Evolutionary conservation across 2,797 vertebrate species (phyloP).

Genomic region (Coracias cyanogaster): DNA sequence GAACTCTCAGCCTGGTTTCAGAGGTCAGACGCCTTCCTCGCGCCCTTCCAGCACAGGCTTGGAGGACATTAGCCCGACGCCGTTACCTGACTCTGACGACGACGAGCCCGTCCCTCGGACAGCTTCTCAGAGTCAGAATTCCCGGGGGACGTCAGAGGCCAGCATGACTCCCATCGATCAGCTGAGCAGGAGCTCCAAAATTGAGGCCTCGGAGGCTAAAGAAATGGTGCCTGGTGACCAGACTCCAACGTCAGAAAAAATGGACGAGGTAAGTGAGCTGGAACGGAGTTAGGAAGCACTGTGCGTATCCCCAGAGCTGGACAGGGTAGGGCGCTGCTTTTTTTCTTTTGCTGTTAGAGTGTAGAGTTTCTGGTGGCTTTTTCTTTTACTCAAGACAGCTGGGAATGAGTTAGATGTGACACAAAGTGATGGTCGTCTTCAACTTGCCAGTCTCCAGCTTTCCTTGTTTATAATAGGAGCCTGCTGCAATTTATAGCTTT

Average conservation of each 20-base stretch:
- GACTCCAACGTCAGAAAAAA: slow-evolving; percentile 87
- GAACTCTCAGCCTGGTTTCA: slow-evolving; percentile 81
- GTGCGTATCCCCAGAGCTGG: neutral
- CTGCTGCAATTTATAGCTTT: slow-evolving; percentile 40
- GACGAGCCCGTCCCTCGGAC: slow-evolving; percentile 85
- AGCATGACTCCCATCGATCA: slow-evolving; percentile 74
- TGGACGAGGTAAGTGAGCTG: slow-evolving; percentile 88
- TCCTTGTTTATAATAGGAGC: slow-evolving; percentile 12
- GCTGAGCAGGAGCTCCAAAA: slow-evolving; percentile 76
- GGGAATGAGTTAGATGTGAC: neutral
- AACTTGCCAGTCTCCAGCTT: neutral
- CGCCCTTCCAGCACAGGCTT: slow-evolving; percentile 93
- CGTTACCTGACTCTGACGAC: slow-evolving; percentile 90
- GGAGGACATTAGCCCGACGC: slow-evolving; percentile 97
- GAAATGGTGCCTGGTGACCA: slow-evolving; percentile 82
- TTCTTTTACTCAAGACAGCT: neutral
- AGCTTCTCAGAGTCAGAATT: slow-evolving; percentile 79
- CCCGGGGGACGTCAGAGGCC: slow-evolving; percentile 74
- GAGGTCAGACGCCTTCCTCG: slow-evolving; percentile 82
- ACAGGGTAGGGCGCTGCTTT: neutral
- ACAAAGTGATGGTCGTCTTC: slow-evolving; percentile 26
- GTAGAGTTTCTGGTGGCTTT: neutral
- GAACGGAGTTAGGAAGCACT: neutral
- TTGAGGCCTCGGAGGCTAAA: slow-evolving; percentile 79
- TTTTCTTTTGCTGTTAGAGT: neutral